A percentile compares a stretch with the other conserved stretches of the same genome.
These are phyloP conservation scores for Potorous gilbertii DNA, from an alignment of 2,797 vertebrate genomes.

Conservation along the genomic window DNA sequence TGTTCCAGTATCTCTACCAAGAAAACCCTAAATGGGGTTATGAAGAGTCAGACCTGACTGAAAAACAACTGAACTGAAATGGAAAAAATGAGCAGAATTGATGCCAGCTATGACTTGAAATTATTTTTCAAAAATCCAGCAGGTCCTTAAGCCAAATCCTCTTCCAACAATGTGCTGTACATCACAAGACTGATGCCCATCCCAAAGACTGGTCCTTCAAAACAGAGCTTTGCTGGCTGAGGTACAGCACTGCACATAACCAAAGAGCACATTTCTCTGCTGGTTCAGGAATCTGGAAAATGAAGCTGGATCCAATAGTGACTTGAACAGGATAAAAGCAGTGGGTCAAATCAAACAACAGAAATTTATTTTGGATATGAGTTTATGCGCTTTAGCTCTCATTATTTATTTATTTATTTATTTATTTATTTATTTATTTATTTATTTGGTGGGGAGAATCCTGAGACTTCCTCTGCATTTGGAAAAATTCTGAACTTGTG, in stretches of 20 bases:
- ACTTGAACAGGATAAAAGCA: background rate
- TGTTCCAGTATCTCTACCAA: background rate
- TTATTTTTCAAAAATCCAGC: slow-evolving; percentile 9
- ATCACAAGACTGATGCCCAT: background rate
- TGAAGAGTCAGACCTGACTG: background rate
- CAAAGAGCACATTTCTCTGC: background rate
- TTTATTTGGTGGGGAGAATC: background rate
- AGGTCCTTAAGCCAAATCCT: background rate
- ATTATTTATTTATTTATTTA: no score
- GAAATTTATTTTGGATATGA: background rate
- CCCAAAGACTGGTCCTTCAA: background rate
- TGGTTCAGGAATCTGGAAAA: background rate
- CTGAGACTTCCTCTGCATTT: background rate
- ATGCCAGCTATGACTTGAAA: background rate
- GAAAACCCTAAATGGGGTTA: background rate
- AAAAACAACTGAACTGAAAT: background rate
- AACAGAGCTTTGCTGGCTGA: background rate
- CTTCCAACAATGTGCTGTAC: background rate
- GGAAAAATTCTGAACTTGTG: background rate
- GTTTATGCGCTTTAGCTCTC: background rate
- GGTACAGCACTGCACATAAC: background rate
- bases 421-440: no score
- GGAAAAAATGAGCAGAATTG: background rate
- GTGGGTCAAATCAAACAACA: background rate
- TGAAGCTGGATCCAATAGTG: background rate